phyloP scores from a whole-genome alignment of 2,888 invertebrate species.

The Exocentrus adspersus region DNA sequence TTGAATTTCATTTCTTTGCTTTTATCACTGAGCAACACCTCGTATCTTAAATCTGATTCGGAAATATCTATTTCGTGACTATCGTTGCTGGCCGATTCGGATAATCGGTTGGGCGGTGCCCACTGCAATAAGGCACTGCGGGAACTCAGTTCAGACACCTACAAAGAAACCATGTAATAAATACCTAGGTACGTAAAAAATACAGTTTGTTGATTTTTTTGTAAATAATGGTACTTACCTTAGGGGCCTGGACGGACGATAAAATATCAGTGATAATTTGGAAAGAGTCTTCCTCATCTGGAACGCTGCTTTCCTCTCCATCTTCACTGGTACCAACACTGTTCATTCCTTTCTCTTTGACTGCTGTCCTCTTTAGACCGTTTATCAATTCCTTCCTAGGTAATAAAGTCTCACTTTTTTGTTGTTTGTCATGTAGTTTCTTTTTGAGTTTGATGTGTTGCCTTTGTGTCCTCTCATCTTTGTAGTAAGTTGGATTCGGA shows the following conservation, averaged over 20 bases:
- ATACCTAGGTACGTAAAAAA: background rate
- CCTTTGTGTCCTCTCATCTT: constrained; percentile 82
- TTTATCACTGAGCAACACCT: constrained; percentile 82
- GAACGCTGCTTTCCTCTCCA: constrained; percentile 79
- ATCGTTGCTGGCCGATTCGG: constrained; percentile 64
- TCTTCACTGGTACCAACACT: constrained; percentile 80
- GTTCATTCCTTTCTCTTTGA: constrained; percentile 66
- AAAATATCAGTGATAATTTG: constrained; percentile 76
- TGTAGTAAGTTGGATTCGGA: constrained; percentile 72
- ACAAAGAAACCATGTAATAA: constrained; percentile 45
- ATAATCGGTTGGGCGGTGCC: constrained; percentile 72
- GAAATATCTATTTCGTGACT: constrained; percentile 66
- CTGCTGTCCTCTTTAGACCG: constrained; percentile 62
- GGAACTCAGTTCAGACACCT: constrained; percentile 86
- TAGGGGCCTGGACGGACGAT: constrained; percentile 79
- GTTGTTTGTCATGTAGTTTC: constrained; percentile 72
- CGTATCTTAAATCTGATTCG: constrained; percentile 78
- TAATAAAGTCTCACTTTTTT: constrained; percentile 49
- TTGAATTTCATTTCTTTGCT: constrained; percentile 85
- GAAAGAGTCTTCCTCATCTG: constrained; percentile 78
- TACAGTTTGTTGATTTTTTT: background rate
- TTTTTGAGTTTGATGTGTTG: constrained; percentile 81
- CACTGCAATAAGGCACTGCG: constrained; percentile 87
- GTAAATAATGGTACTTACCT: constrained; percentile 65
- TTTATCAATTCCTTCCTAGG: constrained; percentile 72